Evolutionary conservation across 2,797 vertebrate genomes (phyloP), one percentile per base, ranked within the genome.

Genomic region (Austrolebias charrua): DNA sequence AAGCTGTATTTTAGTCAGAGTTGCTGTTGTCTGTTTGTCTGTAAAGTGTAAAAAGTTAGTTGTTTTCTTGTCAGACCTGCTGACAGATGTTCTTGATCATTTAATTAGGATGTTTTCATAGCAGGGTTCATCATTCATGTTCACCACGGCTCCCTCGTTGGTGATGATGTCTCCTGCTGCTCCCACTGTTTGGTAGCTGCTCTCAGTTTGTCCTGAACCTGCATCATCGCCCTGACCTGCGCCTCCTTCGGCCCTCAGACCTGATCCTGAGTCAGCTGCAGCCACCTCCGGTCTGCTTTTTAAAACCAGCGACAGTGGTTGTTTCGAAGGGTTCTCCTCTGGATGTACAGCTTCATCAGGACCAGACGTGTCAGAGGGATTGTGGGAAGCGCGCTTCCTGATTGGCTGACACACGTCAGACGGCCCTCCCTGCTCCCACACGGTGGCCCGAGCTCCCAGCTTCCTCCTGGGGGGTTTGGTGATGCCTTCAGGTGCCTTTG

Each of bases 401-500:
- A 85, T 83, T 18, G 90, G 91, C 60, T 91, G 88, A 71, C 79
- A 90, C 16, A 87, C 61, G 48, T 64, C 63, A 10, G 86, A 0
- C 0, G 63, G 71, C 10, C 71, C 84, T 7, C 86, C 81, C 65
- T 92, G 82, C 85, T 94, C 92, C 89, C 92, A 93, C 29, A 81
- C 76, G 5, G 76, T 88, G 0, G 75, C 90, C 64, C 87, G 90
- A 71, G 11, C 79, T 60, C 92, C 92, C 13, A 94, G 92, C 45
- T 93, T 94, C 79, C 91, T 88, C 48, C 94, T 91, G 0, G 94
- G 94, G 0, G 95, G 95, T 81, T 98, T 97, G 66, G 89, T 84
- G 29, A 96, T 89, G 38, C 75, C 89, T 52, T 94, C 93, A 0
- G 63, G 19, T 0, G 61, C 28, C 14, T 88, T 93, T 3, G 69